These are phyloP conservation scores for Magallana angulata DNA, from an alignment of 1,140 invertebrate species.

Conservation along the genomic window DNA sequence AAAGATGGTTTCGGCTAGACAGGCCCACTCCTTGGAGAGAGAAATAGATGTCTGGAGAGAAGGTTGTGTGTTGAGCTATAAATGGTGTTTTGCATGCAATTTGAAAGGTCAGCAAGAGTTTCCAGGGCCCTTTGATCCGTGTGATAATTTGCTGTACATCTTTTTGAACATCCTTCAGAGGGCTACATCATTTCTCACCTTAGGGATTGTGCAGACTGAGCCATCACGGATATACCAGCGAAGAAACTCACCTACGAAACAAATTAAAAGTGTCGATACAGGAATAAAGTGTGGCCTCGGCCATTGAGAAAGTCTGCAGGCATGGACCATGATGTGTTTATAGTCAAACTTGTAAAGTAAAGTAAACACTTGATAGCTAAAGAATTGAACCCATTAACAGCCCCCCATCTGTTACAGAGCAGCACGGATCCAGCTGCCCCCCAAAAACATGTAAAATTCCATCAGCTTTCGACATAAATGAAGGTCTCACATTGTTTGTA, in stretches of 20 bases:
- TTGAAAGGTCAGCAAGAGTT: background rate
- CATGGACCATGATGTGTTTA: background rate
- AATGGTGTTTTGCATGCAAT: background rate
- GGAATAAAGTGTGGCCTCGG: background rate
- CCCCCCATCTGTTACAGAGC: background rate
- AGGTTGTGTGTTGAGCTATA: background rate
- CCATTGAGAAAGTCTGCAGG: background rate
- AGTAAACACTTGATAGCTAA: slow-evolving; percentile 22
- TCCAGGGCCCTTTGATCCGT: background rate
- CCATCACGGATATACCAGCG: background rate
- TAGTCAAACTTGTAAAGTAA: slow-evolving; percentile 12
- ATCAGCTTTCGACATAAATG: slow-evolving; percentile 12
- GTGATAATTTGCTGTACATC: slow-evolving; percentile 14
- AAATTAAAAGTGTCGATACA: background rate
- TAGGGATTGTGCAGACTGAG: background rate
- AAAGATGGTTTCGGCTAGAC: too few species aligned
- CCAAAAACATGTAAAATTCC: slow-evolving; percentile 22
- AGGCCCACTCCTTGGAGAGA: too few species aligned
- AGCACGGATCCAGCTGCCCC: background rate
- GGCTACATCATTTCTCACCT: background rate
- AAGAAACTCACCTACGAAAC: background rate
- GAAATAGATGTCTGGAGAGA: too few species aligned
- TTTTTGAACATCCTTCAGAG: background rate
- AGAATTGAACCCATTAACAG: slow-evolving; percentile 25
- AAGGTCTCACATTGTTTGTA: background rate